These are phyloP conservation scores for Oryzias javanicus DNA, from an alignment of 2,113 vertebrate species.

Conservation along the genomic window DNA sequence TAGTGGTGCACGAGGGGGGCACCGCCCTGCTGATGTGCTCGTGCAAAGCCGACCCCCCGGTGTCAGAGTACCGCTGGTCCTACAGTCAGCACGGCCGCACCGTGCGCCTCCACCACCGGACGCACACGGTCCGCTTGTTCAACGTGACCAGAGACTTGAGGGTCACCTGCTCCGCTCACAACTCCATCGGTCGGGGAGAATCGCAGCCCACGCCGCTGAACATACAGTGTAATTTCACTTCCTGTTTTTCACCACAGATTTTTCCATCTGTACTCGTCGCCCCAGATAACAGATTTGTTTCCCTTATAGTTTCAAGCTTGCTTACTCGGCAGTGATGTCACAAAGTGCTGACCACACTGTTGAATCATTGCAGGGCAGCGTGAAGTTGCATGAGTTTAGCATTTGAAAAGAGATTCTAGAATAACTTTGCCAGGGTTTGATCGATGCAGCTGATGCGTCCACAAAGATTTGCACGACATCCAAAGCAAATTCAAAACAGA, in stretches of 20 bases:
- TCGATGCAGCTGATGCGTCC: too few species aligned
- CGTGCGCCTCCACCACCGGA: slow-evolving; percentile 41
- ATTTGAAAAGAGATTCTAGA: too few species aligned
- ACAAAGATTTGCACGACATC: too few species aligned
- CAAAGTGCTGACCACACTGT: too few species aligned
- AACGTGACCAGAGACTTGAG: slow-evolving; percentile 72
- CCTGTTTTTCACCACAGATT: not conserved
- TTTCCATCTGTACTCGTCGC: not conserved
- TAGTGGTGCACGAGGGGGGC: slow-evolving; percentile 67
- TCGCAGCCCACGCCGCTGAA: slow-evolving; percentile 57
- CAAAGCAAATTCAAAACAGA: not conserved
- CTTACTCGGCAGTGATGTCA: not conserved
- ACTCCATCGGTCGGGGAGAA: slow-evolving; percentile 68
- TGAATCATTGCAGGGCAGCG: too few species aligned
- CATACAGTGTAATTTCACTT: slow-evolving; percentile 69
- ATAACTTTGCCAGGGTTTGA: too few species aligned
- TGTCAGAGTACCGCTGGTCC: slow-evolving; percentile 72
- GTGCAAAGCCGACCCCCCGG: slow-evolving; percentile 78
- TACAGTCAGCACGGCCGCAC: slow-evolving; percentile 56
- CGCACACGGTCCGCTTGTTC: slow-evolving; percentile 57
- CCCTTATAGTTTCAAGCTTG: not conserved
- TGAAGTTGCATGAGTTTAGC: too few species aligned
- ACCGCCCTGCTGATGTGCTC: slow-evolving; percentile 70
- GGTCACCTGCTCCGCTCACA: slow-evolving; percentile 70
- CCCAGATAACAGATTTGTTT: too few species aligned